Evolutionary conservation across 2,113 vertebrate genomes (phyloP).

Genomic region (Coracopsis vasa): DNA sequence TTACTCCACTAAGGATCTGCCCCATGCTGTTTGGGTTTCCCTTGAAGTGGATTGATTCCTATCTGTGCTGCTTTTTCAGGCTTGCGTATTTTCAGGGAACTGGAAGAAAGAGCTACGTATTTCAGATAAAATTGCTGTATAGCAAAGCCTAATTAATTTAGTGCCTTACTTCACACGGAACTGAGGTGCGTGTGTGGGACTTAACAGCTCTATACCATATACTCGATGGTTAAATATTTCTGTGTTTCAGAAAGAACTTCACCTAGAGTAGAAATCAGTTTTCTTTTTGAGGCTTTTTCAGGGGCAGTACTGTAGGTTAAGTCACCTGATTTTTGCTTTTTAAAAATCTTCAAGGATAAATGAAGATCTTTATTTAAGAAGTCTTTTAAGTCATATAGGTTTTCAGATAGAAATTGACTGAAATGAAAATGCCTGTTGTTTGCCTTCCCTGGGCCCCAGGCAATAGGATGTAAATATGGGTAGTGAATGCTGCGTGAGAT

Average conservation of each 20-base stretch:
- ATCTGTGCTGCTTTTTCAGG: not conserved
- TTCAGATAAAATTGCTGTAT: not conserved
- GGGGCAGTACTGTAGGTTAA: not conserved
- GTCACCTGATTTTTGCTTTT: not conserved
- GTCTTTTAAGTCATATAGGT: not conserved
- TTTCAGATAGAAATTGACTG: not conserved
- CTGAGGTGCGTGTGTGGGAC: not conserved
- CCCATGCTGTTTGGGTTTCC: not conserved
- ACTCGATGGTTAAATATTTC: not conserved
- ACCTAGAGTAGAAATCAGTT: not conserved
- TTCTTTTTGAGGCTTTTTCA: not conserved
- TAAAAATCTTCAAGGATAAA: not conserved
- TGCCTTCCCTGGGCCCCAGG: not conserved
- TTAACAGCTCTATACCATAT: not conserved
- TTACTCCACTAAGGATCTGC: not conserved
- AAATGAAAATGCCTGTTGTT: slow-evolving; percentile 14
- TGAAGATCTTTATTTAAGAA: not conserved
- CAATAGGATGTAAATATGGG: slow-evolving; percentile 34
- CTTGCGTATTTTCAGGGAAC: not conserved
- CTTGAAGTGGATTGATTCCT: not conserved
- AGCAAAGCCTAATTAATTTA: not conserved
- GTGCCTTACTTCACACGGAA: not conserved
- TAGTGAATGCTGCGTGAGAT: slow-evolving; percentile 7
- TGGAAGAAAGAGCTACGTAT: not conserved
- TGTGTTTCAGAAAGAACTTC: not conserved